Conservation (phyloP, 2,113 vertebrate genomes). For the Clinocottus analis region DNA sequence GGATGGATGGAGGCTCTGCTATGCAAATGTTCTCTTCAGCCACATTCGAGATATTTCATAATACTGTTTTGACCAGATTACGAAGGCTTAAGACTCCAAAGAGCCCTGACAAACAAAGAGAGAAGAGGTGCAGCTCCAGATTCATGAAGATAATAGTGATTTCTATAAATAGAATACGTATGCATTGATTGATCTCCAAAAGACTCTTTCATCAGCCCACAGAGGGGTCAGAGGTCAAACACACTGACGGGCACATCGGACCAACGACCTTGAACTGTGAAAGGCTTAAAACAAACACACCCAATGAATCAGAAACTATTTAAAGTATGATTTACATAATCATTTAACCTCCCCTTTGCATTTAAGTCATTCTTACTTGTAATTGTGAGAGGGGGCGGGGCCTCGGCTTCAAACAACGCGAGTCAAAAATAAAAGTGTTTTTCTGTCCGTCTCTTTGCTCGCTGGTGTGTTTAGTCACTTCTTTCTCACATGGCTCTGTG, state of each 20-base stretch:
- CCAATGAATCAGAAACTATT: too few species aligned
- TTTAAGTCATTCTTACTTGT: too few species aligned
- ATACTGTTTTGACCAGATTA: constrained; percentile 11
- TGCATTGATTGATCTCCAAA: neutral
- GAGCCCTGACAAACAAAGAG: too few species aligned
- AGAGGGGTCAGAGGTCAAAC: constrained; percentile 10
- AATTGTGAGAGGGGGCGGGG: neutral
- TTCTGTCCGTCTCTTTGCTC: neutral
- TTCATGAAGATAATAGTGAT: too few species aligned
- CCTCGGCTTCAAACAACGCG: neutral
- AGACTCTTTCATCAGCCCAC: constrained; percentile 1
- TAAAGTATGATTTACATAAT: neutral
- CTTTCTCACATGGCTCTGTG: neutral
- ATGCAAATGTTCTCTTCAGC: constrained; percentile 45
- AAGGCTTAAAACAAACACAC: neutral
- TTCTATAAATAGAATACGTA: too few species aligned
- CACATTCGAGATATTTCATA: constrained; percentile 34
- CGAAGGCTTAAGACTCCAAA: neutral
- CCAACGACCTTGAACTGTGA: neutral
- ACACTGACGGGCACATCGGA: neutral
- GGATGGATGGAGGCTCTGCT: constrained; percentile 25
- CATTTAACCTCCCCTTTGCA: neutral
- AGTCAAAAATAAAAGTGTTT: neutral
- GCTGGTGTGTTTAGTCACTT: neutral
- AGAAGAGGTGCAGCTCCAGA: too few species aligned